These are phyloP conservation scores for Rhizoglyphus robini DNA, from an alignment of 1,140 invertebrate species.

Conservation along the genomic window DNA sequence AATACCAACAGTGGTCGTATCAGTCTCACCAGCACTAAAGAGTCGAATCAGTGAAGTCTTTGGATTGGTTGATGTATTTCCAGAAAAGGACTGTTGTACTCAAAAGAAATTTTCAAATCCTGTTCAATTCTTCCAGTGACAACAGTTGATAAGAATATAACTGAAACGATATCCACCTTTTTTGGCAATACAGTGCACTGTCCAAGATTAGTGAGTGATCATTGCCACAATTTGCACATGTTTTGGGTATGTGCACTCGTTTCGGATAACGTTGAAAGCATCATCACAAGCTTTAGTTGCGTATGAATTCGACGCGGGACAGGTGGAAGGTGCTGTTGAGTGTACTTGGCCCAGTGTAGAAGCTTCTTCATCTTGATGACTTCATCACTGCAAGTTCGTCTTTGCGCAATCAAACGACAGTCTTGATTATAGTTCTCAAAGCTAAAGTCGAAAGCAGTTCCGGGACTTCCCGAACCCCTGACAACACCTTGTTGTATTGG, in stretches of 20 bases:
- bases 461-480: constrained; percentile 19
- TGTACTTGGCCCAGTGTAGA: too few relatives aligned
- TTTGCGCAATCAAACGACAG: constrained; percentile 76
- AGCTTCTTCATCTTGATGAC: too few relatives aligned
- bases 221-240: constrained; percentile 63
- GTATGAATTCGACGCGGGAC: too few relatives aligned
- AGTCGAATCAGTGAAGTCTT: constrained; percentile 54
- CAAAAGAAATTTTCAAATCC: constrained; percentile 75
- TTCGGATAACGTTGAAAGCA: constrained; percentile 84
- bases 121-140: constrained; percentile 72
- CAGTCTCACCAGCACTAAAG: constrained; percentile 68
- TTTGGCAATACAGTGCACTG: constrained; percentile 73
- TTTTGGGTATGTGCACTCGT: constrained; percentile 53
- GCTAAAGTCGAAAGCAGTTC: constrained; percentile 22
- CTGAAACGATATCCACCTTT: constrained; percentile 53
- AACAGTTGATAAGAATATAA: constrained; percentile 69
- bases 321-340: too few relatives aligned
- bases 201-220: constrained; percentile 58
- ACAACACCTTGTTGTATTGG: too few relatives aligned
- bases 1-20: constrained; percentile 56
- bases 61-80: constrained; percentile 39
- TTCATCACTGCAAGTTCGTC: constrained; percentile 81
- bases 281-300: constrained; percentile 66
- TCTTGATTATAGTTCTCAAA: constrained; percentile 52
- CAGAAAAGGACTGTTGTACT: constrained; percentile 60